Conservation (phyloP, 2,888 invertebrate species). For the Caenorhabditis drosophilae region DNA sequence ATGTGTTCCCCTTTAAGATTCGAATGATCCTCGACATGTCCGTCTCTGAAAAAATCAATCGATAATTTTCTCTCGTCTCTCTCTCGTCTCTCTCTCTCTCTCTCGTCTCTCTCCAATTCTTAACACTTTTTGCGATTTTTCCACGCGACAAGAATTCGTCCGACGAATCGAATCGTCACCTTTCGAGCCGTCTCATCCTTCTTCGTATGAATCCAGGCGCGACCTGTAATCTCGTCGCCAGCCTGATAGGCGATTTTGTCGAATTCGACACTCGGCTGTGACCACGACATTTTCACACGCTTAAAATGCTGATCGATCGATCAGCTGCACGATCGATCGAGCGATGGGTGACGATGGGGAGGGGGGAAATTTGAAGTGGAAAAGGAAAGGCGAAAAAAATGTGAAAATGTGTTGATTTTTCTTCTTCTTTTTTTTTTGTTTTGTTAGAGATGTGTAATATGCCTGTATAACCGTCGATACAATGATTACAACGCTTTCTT, state of each 20-base stretch:
- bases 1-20: slow-evolving; percentile 9
- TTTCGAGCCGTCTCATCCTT: slow-evolving; percentile 13
- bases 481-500: too few relatives aligned
- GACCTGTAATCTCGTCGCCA: slow-evolving; percentile 21
- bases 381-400: too few relatives aligned
- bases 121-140: too few relatives aligned
- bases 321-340: too few relatives aligned
- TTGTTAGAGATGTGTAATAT: too few relatives aligned
- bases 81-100: not conserved
- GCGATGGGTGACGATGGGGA: too few relatives aligned
- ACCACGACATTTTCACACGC: too few relatives aligned
- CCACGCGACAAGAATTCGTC: slow-evolving; percentile 1
- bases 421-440: too few relatives aligned
- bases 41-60: not conserved
- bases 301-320: too few relatives aligned
- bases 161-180: slow-evolving; percentile 17
- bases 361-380: too few relatives aligned
- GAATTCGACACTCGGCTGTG: slow-evolving; percentile 19
- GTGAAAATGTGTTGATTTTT: too few relatives aligned
- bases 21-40: not conserved
- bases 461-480: too few relatives aligned
- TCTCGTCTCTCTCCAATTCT: not conserved
- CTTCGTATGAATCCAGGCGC: slow-evolving; percentile 4
- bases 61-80: not conserved
- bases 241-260: slow-evolving; percentile 7